Evolutionary conservation across 2,113 vertebrate genomes (phyloP), one percentile per base, ranked within the genome.

Genomic region (Dasyprocta punctata): DNA sequence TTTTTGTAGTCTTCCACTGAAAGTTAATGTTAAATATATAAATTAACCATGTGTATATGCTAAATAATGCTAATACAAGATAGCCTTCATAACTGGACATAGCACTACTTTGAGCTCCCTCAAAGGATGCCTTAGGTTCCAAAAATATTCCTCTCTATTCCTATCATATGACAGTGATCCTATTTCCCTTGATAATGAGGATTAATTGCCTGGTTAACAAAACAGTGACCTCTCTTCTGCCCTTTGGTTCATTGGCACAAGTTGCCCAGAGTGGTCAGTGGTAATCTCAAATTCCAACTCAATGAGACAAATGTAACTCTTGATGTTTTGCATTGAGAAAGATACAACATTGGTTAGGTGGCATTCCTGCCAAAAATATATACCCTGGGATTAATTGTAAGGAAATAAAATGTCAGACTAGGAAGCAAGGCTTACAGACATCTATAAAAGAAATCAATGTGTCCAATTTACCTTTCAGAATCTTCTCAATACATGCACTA

Each of bases 21-120:
- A 96, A 89, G 44, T 89, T 82, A 61, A 81, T 75, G 41, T 60
- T 92, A 75, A 93, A 90, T 80, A 83, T 36, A 65, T 63, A 73
- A 91, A 67, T 73, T 80, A 87, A 71, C 47, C 69, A 78, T 28
- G 90, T n/a, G n/a, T 7, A 22, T 20, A 61, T 36, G 69, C 77
- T 90, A 92, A 88, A 38, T 41, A 63, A 92, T 87, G 52, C 60
- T 94, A 84, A 61, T 89, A 33, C 89, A 56, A 78, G 49, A 14
- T 80, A 86, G 80, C 38, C 28, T 92, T 94, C 73, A 77, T 63
- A 47, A 33, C 6, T 81, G 83, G 36, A 20, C 3, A 71, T 49
- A 38, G 26, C 6, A 28, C 49, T 82, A 7, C 81, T 82, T 28
- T 86, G 38, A 86, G 80, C 17, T 87, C 26, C 28, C 38, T 44